Evolutionary conservation across 30 jellyfish, hydroid and myxozoan genomes (phyloP).

Genomic region (Chrysaora quinquecirrha): DNA sequence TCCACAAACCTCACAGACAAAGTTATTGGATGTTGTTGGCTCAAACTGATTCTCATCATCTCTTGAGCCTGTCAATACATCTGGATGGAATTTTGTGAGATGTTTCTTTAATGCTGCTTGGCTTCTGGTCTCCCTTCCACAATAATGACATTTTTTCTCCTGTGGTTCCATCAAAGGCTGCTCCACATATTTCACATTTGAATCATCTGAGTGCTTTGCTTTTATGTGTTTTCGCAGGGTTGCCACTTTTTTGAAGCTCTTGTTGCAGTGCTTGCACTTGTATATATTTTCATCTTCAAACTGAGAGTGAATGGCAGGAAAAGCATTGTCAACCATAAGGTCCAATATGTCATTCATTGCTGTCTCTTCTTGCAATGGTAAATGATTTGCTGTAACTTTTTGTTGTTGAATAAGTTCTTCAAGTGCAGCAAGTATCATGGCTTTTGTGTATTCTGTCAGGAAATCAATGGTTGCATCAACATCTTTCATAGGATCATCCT

Average conservation of each 20-base stretch:
- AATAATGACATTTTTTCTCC: conserved; percentile 16
- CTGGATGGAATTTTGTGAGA: conserved; percentile 12
- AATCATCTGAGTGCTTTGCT: conserved; percentile 21
- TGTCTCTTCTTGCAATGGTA: conserved; percentile 17
- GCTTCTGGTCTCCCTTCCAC: conserved; percentile 17
- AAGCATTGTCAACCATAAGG: conserved; percentile 12
- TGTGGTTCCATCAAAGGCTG: conserved; percentile 22
- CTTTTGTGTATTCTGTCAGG: conserved; percentile 20
- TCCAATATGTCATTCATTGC: conserved; percentile 20
- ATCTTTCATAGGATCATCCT: conserved; percentile 33
- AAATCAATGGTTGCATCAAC: conserved; percentile 33
- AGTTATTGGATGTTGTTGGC: conserved; percentile 21
- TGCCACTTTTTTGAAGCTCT: conserved; percentile 5
- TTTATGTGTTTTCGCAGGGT: conserved; percentile 6
- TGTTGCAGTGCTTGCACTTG: conserved; percentile 21
- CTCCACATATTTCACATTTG: conserved; percentile 15
- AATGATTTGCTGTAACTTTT: conserved; percentile 14
- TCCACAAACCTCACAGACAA: conserved; percentile 22
- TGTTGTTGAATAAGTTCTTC: conserved; percentile 18
- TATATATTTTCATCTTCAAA: conserved; percentile 7
- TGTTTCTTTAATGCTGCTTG: conserved; percentile 17
- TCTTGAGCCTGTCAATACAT: conserved; percentile 13
- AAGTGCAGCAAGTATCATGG: conserved; percentile 28
- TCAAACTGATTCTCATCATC: conserved; percentile 5
- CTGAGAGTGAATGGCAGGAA: conserved; percentile 21